phyloP scores from a whole-genome alignment of 2,797 vertebrate species.

The Poecilia picta region DNA sequence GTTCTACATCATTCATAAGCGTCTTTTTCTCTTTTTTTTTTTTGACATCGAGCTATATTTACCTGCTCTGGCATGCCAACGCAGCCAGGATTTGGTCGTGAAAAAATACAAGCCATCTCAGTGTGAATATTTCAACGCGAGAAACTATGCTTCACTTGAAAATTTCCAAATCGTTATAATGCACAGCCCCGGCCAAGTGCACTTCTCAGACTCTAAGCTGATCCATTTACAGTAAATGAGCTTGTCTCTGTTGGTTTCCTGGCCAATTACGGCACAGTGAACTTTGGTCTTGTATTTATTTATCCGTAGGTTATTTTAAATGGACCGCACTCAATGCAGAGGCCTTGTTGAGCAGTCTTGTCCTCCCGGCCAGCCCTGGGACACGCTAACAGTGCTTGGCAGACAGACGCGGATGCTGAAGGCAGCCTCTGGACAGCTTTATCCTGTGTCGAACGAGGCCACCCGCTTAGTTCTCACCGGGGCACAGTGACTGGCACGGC shows the following conservation, averaged over 20 bases:
- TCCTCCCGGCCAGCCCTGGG: slow-evolving; percentile 66
- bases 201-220: slow-evolving; percentile 77
- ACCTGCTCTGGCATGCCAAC: slow-evolving; percentile 45
- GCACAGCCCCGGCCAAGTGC: slow-evolving; percentile 69
- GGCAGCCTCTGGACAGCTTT: slow-evolving; percentile 76
- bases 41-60: slow-evolving; percentile 63
- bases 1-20: slow-evolving; percentile 48
- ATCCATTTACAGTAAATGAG: slow-evolving; percentile 83
- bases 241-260: slow-evolving; percentile 82
- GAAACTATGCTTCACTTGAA: slow-evolving; percentile 54
- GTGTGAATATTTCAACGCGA: slow-evolving; percentile 52
- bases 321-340: slow-evolving; percentile 76
- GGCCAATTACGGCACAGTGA: slow-evolving; percentile 81
- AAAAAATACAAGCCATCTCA: slow-evolving; percentile 48
- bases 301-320: slow-evolving; percentile 81
- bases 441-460: slow-evolving; percentile 67
- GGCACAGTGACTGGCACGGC: slow-evolving; percentile 74
- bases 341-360: slow-evolving; percentile 74
- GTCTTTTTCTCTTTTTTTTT: slow-evolving; percentile 25
- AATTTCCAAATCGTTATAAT: slow-evolving; percentile 78
- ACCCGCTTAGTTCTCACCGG: slow-evolving; percentile 74
- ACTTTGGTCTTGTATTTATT: slow-evolving; percentile 78
- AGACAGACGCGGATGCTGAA: slow-evolving; percentile 69
- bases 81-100: slow-evolving; percentile 45
- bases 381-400: slow-evolving; percentile 72